Conservation (phyloP, 2,888 invertebrate species). For the Cataglyphis livida region DNA sequence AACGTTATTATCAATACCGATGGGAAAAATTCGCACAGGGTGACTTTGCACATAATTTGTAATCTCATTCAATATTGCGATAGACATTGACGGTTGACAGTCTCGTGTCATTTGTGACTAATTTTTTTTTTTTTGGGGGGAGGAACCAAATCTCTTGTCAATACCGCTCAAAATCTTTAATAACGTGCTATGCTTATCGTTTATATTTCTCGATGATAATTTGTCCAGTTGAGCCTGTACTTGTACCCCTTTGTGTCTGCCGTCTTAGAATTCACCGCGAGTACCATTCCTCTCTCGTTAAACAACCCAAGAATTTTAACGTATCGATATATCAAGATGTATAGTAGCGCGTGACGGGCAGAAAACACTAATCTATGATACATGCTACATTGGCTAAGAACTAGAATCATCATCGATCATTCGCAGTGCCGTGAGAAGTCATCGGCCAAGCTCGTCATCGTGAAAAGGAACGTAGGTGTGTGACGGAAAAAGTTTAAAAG, state of each 20-base stretch:
- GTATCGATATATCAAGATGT: constrained; percentile 65
- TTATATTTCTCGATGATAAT: constrained; percentile 12
- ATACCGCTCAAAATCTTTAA: not conserved
- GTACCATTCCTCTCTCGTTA: constrained; percentile 20
- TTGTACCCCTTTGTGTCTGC: constrained; percentile 43
- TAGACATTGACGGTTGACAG: constrained; percentile 2
- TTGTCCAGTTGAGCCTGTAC: constrained; percentile 15
- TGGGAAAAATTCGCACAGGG: not conserved
- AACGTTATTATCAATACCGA: not conserved
- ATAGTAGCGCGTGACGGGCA: constrained; percentile 67
- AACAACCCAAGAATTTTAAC: constrained; percentile 44
- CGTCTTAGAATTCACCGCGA: constrained; percentile 27
- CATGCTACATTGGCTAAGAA: constrained; percentile 71
- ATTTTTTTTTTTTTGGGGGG: not conserved
- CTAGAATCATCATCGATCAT: constrained; percentile 69
- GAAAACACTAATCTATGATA: constrained; percentile 66
- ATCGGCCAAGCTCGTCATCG: constrained; percentile 34
- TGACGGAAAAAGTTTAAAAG: constrained; percentile 39
- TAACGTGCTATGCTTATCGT: not conserved
- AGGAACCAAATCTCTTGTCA: not conserved
- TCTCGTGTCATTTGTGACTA: not conserved
- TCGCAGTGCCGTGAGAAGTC: constrained; percentile 58
- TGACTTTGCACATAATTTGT: not conserved
- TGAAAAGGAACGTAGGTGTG: constrained; percentile 33
- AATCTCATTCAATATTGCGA: not conserved